phyloP scores from a whole-genome alignment of 2,113 vertebrate genomes.

The Burhinus oedicnemus region DNA sequence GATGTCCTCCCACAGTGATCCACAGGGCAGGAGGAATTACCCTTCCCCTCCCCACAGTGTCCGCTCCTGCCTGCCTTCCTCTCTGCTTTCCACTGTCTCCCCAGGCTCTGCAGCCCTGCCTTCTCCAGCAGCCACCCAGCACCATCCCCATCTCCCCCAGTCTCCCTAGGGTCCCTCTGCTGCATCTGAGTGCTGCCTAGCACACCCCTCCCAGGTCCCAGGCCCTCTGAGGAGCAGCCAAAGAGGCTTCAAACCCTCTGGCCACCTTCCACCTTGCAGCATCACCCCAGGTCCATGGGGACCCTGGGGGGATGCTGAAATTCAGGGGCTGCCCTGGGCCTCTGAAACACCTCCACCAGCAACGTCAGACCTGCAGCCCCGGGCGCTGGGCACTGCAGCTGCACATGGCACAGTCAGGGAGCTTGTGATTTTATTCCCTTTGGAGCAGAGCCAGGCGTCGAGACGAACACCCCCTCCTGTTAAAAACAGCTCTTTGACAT shows the following conservation, averaged over 20 bases:
- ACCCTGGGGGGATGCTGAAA: rapidly evolving
- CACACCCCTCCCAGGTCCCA: rapidly evolving
- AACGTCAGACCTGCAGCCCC: rapidly evolving
- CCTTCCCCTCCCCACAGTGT: background rate
- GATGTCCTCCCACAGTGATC: background rate
- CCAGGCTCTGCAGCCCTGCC: background rate
- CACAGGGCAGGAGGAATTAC: rapidly evolving
- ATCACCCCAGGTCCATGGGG: background rate
- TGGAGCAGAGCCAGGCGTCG: background rate
- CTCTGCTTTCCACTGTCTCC: background rate
- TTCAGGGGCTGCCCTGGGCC: background rate
- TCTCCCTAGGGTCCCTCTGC: background rate
- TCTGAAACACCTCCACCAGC: background rate
- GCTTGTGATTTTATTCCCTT: background rate
- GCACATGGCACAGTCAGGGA: background rate
- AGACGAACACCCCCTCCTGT: background rate
- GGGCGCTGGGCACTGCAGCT: background rate
- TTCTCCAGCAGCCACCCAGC: background rate
- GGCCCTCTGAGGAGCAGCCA: background rate
- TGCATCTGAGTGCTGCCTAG: too few relatives aligned
- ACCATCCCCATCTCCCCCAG: background rate
- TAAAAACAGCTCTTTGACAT: constrained; percentile 19
- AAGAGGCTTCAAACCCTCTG: background rate
- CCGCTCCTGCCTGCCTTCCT: background rate
- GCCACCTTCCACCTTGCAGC: background rate